Evolutionary conservation across 2,113 vertebrate genomes (phyloP).

Genomic region (Cygnus atratus): DNA sequence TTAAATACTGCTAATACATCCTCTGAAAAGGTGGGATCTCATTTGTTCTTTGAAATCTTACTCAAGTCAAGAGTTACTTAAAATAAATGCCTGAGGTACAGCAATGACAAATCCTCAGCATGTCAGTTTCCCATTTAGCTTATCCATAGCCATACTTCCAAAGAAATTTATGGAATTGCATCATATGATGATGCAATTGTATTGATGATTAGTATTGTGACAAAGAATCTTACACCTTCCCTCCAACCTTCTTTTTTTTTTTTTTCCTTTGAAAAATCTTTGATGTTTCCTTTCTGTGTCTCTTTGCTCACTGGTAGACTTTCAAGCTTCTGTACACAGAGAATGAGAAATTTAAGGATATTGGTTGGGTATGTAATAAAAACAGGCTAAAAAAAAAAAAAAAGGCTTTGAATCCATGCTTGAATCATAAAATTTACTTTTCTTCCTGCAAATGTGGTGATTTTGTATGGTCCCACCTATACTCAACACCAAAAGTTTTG

Average conservation of each 20-base stretch:
- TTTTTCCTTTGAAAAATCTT: not conserved
- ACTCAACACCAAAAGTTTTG: not conserved
- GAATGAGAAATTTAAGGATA: not conserved
- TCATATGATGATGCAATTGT: not conserved
- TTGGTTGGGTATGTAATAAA: not conserved
- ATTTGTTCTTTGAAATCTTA: not conserved
- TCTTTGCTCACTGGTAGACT: not conserved
- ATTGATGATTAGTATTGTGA: not conserved
- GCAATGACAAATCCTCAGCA: not conserved
- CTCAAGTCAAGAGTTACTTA: not conserved
- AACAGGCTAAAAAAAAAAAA: not conserved
- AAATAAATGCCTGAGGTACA: not conserved
- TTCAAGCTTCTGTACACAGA: not conserved
- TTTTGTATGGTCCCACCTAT: not conserved
- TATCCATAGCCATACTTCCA: not conserved
- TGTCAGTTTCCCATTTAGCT: not conserved
- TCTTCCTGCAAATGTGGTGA: not conserved
- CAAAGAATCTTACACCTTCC: not conserved
- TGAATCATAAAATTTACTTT: not conserved
- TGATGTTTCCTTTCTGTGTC: not conserved
- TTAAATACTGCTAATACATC: not conserved
- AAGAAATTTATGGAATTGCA: not conserved
- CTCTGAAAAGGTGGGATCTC: not conserved
- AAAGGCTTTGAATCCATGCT: not conserved
- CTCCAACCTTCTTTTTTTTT: rapidly evolving